Conservation (phyloP, 2,888 invertebrate genomes). For the Habroteleia sp. region DNA sequence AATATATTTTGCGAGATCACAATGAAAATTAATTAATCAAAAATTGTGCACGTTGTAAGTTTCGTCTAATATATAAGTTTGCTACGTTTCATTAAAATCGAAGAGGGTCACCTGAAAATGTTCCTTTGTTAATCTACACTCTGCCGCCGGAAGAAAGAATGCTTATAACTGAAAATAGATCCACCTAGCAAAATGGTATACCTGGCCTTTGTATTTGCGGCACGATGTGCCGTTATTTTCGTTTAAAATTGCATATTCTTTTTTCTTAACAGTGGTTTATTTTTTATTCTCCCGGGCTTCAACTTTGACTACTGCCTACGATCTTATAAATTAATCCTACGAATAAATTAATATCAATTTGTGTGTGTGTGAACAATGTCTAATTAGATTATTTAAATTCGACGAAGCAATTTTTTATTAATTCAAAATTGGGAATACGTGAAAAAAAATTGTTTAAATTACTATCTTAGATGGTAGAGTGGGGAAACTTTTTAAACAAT, state of each 20-base stretch:
- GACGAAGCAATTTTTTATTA: too few species aligned
- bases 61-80: conserved; percentile 25
- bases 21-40: conserved; percentile 20
- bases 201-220: conserved; percentile 60
- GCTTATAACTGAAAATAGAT: conserved; percentile 59
- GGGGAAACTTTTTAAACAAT: too few species aligned
- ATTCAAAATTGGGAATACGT: too few species aligned
- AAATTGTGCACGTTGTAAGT: conserved; percentile 15
- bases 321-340: conserved; percentile 16
- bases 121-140: conserved; percentile 54
- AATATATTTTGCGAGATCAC: not conserved
- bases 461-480: too few species aligned
- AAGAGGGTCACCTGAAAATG: conserved; percentile 55
- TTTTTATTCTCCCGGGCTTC: conserved; percentile 9
- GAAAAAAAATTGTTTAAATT: too few species aligned
- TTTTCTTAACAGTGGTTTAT: conserved; percentile 33
- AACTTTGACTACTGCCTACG: conserved; percentile 23
- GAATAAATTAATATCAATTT: too few species aligned
- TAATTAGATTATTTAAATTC: too few species aligned
- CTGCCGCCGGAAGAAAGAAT: conserved; percentile 59
- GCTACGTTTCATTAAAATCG: conserved; percentile 50
- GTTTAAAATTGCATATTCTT: conserved; percentile 46
- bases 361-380: too few species aligned
- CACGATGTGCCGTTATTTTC: conserved; percentile 56
- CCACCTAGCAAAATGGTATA: conserved; percentile 56